Base-by-base conservation (phyloP, 2,113 vertebrate species). In the Phylloscopus trochiloides region DNA sequence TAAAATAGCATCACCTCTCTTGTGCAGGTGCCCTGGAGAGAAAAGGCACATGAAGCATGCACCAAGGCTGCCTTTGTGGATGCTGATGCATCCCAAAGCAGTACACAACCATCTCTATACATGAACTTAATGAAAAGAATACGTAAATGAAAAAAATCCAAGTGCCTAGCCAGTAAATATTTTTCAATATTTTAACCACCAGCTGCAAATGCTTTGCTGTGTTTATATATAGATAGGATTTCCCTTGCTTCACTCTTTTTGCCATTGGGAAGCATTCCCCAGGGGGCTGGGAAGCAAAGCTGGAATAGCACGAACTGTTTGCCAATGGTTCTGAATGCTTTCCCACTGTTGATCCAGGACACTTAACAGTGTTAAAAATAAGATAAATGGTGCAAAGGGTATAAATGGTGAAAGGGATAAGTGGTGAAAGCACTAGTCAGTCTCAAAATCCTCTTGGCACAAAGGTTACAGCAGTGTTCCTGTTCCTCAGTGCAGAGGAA, bases 171-270 rank as follows among this genome's bases (percentile, higher is more conserved):
- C 67, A 86, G 90, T 93, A 96, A 94, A 92, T 95, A 92, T 92
- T 94, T 94, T 92, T 89, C 93, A 91, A 34, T 94, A 89, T 96
- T 92, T 95, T 95, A 88, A 77, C 88, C 59, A 70, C 32, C 90
- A 97, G 92, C 93, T 96, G 92, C 93, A 94, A 95, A 80, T 86
- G 85, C 88, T 96, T 93, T 88, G 51, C 93, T 72, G 78, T 95
- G 93, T 95, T 96, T 97, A 94, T 97, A 93, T 94, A 88, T 93
- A 95, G 88, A 73, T 66, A 71, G 93, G 94, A 86, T 94, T 95
- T 92, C 94, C 94, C 94, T 86, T 84, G 92, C 78, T 67, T 67
- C 75, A 86, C 92, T 93, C 51, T 79, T 75, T 83, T 50, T 83
- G 88, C 93, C 90, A 86, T 38, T 88, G 96, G 96, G 85, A 95